Evolutionary conservation across 2,113 vertebrate species (phyloP).

Genomic region (Hippocampus zosterae): DNA sequence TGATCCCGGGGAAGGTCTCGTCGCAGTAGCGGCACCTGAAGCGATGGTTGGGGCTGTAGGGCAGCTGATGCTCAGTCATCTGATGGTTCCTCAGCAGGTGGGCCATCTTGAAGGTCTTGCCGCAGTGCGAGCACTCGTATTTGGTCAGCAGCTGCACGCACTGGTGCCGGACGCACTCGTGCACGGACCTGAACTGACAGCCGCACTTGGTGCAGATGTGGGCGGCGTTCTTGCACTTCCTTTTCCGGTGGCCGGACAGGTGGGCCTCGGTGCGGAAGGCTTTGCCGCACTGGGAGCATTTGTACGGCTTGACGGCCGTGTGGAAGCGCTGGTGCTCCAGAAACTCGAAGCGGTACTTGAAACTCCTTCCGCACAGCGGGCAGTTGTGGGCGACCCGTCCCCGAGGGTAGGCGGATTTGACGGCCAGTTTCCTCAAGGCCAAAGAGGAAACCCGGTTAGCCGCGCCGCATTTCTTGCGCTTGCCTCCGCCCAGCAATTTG

Average conservation of each 20-base stretch:
- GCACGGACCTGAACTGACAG: conserved; percentile 60
- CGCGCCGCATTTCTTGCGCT: conserved; percentile 42
- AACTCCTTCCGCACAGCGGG: conserved; percentile 65
- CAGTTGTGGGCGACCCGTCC: conserved; percentile 64
- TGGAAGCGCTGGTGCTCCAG: conserved; percentile 69
- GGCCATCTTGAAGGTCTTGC: conserved; percentile 67
- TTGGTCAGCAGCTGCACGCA: conserved; percentile 64
- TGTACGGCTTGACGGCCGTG: conserved; percentile 68
- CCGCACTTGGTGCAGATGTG: conserved; percentile 68
- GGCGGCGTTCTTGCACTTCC: conserved; percentile 63
- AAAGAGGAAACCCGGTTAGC: conserved; percentile 31
- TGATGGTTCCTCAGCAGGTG: conserved; percentile 65
- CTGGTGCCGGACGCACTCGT: conserved; percentile 60
- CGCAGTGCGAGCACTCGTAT: conserved; percentile 65
- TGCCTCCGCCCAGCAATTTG: conserved; percentile 44
- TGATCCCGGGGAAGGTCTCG: conserved; percentile 63
- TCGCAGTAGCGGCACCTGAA: conserved; percentile 68
- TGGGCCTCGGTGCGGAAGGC: conserved; percentile 64
- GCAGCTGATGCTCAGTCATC: conserved; percentile 66
- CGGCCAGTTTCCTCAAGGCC: conserved; percentile 42
- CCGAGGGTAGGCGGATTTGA: conserved; percentile 44
- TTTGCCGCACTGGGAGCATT: conserved; percentile 69
- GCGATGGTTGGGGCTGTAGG: conserved; percentile 65
- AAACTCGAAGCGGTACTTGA: conserved; percentile 69
- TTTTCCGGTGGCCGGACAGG: conserved; percentile 61